Conservation (phyloP, 2,797 vertebrate species). For the Loriculus beryllinus region DNA sequence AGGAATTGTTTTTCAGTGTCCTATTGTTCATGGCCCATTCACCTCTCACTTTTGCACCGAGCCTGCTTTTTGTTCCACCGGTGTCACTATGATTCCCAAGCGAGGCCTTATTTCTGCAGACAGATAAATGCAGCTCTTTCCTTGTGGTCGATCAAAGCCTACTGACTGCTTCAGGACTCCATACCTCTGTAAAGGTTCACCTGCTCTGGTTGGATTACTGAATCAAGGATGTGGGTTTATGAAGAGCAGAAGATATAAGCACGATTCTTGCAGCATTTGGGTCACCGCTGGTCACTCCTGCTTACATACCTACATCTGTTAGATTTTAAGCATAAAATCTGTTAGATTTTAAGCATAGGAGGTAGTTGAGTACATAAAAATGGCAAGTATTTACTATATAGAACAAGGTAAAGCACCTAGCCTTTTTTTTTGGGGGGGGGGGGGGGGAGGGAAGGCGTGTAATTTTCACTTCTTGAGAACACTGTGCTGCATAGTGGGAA, state of each 20-base stretch:
- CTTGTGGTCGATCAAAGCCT: neutral
- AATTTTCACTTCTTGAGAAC: rapidly evolving
- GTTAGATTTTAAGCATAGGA: neutral
- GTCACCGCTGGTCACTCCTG: neutral
- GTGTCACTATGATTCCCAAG: neutral
- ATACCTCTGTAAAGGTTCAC: neutral
- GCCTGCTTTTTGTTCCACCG: slow-evolving; percentile 32
- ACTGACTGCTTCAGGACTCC: neutral
- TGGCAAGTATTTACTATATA: neutral
- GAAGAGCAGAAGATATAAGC: neutral
- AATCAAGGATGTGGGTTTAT: neutral
- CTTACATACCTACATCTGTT: neutral
- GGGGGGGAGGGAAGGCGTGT: neutral
- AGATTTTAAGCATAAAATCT: neutral
- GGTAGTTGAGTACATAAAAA: neutral
- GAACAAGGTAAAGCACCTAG: neutral
- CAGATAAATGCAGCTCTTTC: neutral
- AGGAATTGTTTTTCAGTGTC: neutral
- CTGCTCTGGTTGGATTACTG: neutral
- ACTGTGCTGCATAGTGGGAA: neutral
- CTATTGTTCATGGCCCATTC: slow-evolving; percentile 34
- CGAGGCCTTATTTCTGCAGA: neutral
- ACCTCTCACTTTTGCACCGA: slow-evolving; percentile 28
- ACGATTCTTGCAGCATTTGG: neutral
- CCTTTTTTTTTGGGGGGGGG: neutral